Evolutionary conservation across 1,140 invertebrate genomes (phyloP).

Genomic region (Nomia melanderi): DNA sequence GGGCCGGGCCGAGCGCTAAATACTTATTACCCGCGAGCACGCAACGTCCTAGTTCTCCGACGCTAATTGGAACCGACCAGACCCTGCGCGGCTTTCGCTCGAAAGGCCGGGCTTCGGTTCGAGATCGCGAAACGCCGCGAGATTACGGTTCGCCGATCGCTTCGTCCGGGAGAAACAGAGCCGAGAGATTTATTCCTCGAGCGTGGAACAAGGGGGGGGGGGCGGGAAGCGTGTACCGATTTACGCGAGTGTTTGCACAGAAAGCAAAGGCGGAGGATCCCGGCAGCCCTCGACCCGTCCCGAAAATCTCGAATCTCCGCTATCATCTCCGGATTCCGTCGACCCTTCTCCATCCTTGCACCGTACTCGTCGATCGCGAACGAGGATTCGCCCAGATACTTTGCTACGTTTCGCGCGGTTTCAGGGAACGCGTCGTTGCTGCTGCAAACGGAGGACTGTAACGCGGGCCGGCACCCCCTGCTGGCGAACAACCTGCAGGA

Average conservation of each 20-base stretch:
- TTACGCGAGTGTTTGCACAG: too few species aligned
- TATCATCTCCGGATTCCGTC: too few species aligned
- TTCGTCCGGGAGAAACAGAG: too few species aligned
- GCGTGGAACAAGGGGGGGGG: too few species aligned
- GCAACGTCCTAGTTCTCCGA: constrained; percentile 3
- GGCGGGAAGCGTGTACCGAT: too few species aligned
- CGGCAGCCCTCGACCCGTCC: too few species aligned
- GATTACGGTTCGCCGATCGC: too few species aligned
- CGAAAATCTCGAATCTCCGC: too few species aligned
- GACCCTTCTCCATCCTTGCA: too few species aligned
- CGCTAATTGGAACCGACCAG: not conserved
- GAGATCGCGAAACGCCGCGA: not conserved
- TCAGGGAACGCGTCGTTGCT: constrained; percentile 73
- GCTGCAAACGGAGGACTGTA: constrained; percentile 73
- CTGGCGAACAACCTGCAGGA: constrained; percentile 81
- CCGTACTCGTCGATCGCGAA: too few species aligned
- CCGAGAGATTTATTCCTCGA: too few species aligned
- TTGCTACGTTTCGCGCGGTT: not conserved
- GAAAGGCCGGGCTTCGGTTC: not conserved
- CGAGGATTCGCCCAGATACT: not conserved
- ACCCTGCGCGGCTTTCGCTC: not conserved
- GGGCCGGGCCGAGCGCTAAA: not conserved
- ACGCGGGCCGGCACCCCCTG: constrained; percentile 75
- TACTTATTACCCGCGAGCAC: constrained; percentile 3
- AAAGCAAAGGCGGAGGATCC: too few species aligned